These are phyloP conservation scores for Bryconaethiops microstoma DNA, from an alignment of 2,797 vertebrate genomes.

Conservation along the genomic window DNA sequence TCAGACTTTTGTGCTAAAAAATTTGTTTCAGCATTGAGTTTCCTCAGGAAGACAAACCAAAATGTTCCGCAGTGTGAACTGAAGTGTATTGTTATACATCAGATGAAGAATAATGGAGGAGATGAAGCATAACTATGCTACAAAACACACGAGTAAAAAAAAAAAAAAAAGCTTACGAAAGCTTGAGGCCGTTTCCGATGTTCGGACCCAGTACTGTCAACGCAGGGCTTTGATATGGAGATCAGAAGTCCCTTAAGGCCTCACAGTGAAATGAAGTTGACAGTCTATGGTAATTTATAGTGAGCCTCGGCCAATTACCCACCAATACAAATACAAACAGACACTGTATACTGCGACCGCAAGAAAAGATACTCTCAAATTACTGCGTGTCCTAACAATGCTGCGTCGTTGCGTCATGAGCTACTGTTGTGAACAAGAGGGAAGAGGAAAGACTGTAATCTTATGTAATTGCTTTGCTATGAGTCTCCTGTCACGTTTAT, in stretches of 20 bases:
- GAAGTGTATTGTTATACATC: not conserved
- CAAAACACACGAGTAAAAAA: not conserved
- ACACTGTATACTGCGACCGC: not conserved
- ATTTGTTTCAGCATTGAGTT: not conserved
- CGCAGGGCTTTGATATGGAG: not conserved
- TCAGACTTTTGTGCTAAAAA: not conserved
- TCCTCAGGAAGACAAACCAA: not conserved
- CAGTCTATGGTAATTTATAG: conserved; percentile 5
- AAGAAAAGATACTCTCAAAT: conserved; percentile 17
- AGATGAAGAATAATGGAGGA: not conserved
- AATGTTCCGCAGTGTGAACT: not conserved
- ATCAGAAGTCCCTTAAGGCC: not conserved
- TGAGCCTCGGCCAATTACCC: conserved; percentile 5
- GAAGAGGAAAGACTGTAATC: conserved; percentile 19
- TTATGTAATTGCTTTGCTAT: conserved; percentile 24
- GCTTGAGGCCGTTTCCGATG: not conserved
- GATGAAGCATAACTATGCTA: not conserved
- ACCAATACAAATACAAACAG: not conserved
- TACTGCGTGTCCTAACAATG: conserved; percentile 31
- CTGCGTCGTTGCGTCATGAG: conserved; percentile 18
- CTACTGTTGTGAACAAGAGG: conserved; percentile 4
- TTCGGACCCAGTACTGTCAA: not conserved
- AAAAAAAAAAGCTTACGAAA: not conserved
- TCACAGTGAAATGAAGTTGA: not conserved
- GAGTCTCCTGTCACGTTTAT: conserved; percentile 15